Evolutionary conservation across 1,140 invertebrate species (phyloP).

Genomic region (Mycetomoellerius zeteki): DNA sequence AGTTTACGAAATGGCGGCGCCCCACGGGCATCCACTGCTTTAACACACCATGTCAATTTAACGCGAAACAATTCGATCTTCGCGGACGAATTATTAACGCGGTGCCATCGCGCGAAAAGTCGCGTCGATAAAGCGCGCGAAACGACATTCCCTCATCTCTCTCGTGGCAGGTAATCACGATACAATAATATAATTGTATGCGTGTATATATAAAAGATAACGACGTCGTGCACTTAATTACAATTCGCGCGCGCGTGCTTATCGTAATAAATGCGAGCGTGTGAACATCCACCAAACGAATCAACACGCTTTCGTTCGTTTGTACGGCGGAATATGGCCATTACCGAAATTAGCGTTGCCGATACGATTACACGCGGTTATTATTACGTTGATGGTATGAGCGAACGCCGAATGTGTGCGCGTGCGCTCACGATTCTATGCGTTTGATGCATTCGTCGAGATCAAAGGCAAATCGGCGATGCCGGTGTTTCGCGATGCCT

Average conservation of each 20-base stretch:
- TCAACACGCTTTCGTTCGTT: slow-evolving; percentile 31
- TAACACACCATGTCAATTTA: slow-evolving; percentile 33
- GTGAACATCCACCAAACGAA: slow-evolving; percentile 1
- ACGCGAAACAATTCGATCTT: slow-evolving; percentile 38
- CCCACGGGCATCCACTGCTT: slow-evolving; percentile 13
- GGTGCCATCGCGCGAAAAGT: slow-evolving; percentile 22
- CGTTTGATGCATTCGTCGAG: slow-evolving; percentile 16
- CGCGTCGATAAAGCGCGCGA: slow-evolving; percentile 12
- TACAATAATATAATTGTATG: slow-evolving; percentile 8
- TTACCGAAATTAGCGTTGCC: slow-evolving; percentile 67
- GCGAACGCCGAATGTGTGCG: not conserved
- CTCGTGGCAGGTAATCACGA: not conserved
- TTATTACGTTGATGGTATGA: slow-evolving; percentile 47
- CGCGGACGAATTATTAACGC: slow-evolving; percentile 27
- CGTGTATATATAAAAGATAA: slow-evolving; percentile 21
- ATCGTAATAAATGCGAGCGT: no score
- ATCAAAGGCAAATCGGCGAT: slow-evolving; percentile 46
- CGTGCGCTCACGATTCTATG: not conserved
- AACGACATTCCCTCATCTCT: not conserved
- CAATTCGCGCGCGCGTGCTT: not conserved
- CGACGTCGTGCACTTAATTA: not conserved
- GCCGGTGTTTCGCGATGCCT: not conserved
- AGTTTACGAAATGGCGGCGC: slow-evolving; percentile 28
- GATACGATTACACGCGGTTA: slow-evolving; percentile 62
- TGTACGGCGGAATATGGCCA: slow-evolving; percentile 52